Evolutionary conservation across 1,140 invertebrate species (phyloP).

Genomic region (Drosophila virilis): DNA sequence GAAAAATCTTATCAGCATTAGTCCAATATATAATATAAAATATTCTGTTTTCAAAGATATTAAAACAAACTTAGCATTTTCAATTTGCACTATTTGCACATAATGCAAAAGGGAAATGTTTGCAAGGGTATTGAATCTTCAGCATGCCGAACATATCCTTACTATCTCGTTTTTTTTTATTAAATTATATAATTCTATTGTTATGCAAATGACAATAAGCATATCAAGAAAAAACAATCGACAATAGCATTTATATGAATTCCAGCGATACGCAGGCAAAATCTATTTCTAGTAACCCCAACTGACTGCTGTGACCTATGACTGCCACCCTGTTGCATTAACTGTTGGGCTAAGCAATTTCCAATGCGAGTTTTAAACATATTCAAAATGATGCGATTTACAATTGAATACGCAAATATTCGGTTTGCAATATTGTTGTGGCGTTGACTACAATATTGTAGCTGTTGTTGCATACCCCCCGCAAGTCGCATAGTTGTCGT

Average conservation of each 20-base stretch:
- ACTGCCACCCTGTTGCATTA: constrained; percentile 21
- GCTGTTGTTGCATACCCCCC: constrained; percentile 2
- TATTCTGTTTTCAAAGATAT: no score
- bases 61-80: no score
- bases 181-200: background rate
- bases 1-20: no score
- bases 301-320: background rate
- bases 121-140: no score
- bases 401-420: constrained; percentile 35
- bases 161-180: background rate
- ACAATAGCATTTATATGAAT: background rate
- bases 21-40: no score
- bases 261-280: background rate
- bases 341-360: constrained; percentile 6
- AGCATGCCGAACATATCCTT: no score
- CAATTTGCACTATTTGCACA: no score
- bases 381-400: constrained; percentile 6
- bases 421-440: background rate
- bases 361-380: constrained; percentile 28
- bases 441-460: background rate
- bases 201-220: background rate
- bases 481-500: constrained; percentile 3
- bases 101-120: no score
- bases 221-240: background rate
- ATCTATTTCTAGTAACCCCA: constrained; percentile 2